Base-by-base conservation (phyloP, 2,113 vertebrate genomes). In the Myiopsitta monachus region DNA sequence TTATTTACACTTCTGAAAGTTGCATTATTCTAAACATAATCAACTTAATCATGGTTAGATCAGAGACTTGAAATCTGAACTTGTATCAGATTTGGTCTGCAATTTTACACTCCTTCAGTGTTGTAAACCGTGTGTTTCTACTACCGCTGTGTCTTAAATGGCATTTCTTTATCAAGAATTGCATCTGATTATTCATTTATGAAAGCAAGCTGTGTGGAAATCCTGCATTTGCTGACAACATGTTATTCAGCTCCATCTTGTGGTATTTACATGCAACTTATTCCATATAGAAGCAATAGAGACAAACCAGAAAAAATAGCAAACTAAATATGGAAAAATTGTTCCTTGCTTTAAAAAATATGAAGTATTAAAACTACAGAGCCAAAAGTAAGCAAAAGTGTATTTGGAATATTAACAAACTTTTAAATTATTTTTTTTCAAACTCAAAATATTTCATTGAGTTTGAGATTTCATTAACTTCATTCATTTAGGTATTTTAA, bases 241-340 rank as follows among this genome's bases (percentile, higher is more conserved):
- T 9, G 83, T 94, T 93, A 92, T 90, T 94, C 78, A 97, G 97
- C 97, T 94, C 97, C 97, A 97, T 94, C 97, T 97, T 95, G 97
- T 97, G 97, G 97, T 55, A 83, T 79, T 87, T 68, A 78, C 11
- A 67, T 49, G 96, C 62, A 94, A 97, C 47, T 96, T 91, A 83
- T 61, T 72, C 36, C 39, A 83, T 49, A 46, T 6, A 83, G 41
- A 75, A 73, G 61, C 23, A 89, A 39, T 2, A 72, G 18, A 90
- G 18, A 72, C 4, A 92, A 87, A 76, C 4, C 5, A 26, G 27
- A 79, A 64, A 47, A 72, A 51, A 33, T 1, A 74, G 7, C 27
- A 88, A 59, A 92, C 68, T 63, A 78, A 95, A 38, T 22, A 33
- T 3, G 16, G 43, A 18, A 92, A 79, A 62, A 63, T 57, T 54